Base-by-base conservation (phyloP, 2,797 vertebrate species). In the Leptodactylus fallax region DNA sequence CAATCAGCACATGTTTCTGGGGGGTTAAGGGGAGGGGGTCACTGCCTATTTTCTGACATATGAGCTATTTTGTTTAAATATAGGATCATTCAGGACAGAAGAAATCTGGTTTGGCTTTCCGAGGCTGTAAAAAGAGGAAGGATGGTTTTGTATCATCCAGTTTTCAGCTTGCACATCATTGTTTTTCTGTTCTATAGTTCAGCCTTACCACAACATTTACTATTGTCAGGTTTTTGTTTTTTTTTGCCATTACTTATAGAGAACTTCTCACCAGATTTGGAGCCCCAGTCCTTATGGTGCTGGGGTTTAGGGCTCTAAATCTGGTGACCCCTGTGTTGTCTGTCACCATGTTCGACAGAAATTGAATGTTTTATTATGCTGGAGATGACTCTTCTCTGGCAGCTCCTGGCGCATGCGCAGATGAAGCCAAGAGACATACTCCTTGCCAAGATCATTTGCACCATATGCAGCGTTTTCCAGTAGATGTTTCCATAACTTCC, bases 31-130 rank as follows among this genome's bases (percentile, higher is more conserved):
- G 27, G 71, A 27, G 10, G 47, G 69, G 69, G 69, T 17, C 27
- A 1, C 72, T 79, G 53, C 76, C 47, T 83, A 74, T 69, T 88
- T 19, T 83, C 58, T 82, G 71, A 78, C 72, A 74, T 51, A n/a
- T 49, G 71, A 74, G 71, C 45, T n/a, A 74, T 82, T 51, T 82
- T 87, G 86, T 76, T 65, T 87, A 87, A 87, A 83, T 82, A 87
- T 83, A 87, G 80, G 79, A 61, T 56, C n/a, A 2, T 67, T 82
- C 16, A 5, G 14, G 61, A 53, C 21, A 67, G 63, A 49, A 67
- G 5, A 82, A 25, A 53, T 82, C 45, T 67, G 36, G 36, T 56
- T 63, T 45, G 9, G 47, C 47, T 82, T 82, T 81, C 25, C 1
- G 36, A 51, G 61, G 27, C 19, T 25, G n/a, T 78, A 36, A 55